Percentiles rank a stretch among this genome's conserved stretches.
Conservation (phyloP, 2,113 vertebrate species). For the Stigmatopora argus region DNA sequence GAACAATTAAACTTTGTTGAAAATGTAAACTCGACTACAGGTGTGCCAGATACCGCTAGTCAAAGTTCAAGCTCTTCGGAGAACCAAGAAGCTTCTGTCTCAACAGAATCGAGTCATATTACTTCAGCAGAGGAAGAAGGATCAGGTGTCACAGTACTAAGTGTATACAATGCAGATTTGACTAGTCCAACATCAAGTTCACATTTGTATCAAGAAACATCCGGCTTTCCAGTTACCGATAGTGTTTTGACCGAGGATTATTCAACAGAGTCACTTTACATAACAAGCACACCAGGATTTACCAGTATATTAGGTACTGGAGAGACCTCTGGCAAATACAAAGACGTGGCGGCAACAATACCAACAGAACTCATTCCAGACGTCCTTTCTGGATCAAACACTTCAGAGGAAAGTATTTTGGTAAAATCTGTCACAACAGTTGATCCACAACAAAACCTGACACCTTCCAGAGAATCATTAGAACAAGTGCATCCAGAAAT, state of each 20-base stretch:
- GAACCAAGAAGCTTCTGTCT: conserved; percentile 1
- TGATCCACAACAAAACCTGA: conserved; percentile 12
- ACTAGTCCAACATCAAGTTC: conserved; percentile 5
- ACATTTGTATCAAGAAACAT: conserved; percentile 10
- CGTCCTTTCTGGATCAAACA: conserved; percentile 8
- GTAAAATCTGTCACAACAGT: conserved; percentile 31
- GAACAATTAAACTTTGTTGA: conserved; percentile 1
- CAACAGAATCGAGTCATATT: conserved; percentile 13
- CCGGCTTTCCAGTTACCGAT: conserved; percentile 1
- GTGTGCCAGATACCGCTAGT: not conserved
- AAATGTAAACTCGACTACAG: conserved; percentile 9
- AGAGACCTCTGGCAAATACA: conserved; percentile 12
- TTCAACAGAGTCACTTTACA: conserved; percentile 4
- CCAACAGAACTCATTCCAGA: conserved; percentile 5
- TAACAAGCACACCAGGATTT: conserved; percentile 6
- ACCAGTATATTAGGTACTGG: not conserved
- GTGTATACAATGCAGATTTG: not conserved
- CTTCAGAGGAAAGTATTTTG: conserved; percentile 25
- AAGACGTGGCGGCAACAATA: conserved; percentile 5
- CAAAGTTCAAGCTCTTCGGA: conserved; percentile 11
- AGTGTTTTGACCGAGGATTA: conserved; percentile 2
- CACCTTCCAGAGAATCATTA: conserved; percentile 26
- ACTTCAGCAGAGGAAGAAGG: conserved; percentile 3
- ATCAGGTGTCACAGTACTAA: conserved; percentile 9
- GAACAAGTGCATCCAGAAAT: conserved; percentile 41